Evolutionary conservation across 2,113 vertebrate species (phyloP), one percentile per base, ranked within the genome.

Genomic region (Hyperopisus bebe): DNA sequence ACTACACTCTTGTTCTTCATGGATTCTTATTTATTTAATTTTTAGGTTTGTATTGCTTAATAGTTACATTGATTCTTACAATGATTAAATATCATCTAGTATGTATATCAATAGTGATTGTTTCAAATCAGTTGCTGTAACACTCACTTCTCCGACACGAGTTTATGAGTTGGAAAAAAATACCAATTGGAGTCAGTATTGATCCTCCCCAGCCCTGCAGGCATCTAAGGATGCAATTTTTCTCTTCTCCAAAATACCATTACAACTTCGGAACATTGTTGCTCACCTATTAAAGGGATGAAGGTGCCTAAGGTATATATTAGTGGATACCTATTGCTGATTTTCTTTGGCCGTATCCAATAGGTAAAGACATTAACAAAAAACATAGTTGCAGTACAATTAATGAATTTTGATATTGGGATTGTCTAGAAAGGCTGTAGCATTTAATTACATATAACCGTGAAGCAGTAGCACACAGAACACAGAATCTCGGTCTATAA

Each of bases 161-260:
- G 27, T 87, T n/a, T 84, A 44, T 87, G n/a, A 51, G 50, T 53
- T 87, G 85, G n/a, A 19, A 55, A 87, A 83, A 84, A 86, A 51
- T 27, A 53, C 85, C 13, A 84, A 47, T 31, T 86, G 53, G 47
- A 86, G 48, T 86, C 47, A 53, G 44, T 86, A 86, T 31, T 53
- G 85, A 51, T 86, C 48, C 11, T 86, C 11, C 85, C 4, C 27
- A 5, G 13, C 48, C 48, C 85, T 39, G 47, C 3, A 53, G 46
- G 31, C 85, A 86, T 27, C 10, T 27, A 17, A 35, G 55, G 35
- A 88, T 88, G 48, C 35, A 35, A n/a, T 86, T 86, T 80, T 89
- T 50, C 27, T 21, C 46, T 89, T 51, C 27, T 51, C 46, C 21
- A 27, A 53, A 9, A 35, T 21, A n/a, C 4, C 31, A 51, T 15